Conservation (phyloP, 2,113 vertebrate species). For the Oryzias javanicus region DNA sequence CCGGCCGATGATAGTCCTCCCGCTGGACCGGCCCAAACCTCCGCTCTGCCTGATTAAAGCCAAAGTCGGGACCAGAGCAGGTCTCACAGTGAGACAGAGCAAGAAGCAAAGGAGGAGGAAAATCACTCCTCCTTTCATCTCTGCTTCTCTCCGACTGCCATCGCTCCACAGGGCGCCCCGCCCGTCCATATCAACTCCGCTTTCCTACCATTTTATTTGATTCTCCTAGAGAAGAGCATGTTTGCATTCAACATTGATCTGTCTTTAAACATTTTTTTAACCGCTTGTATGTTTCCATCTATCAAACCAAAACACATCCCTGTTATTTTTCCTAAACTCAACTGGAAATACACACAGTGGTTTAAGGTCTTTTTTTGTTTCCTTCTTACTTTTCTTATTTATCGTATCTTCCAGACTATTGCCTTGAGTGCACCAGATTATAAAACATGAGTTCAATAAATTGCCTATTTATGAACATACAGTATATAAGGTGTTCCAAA, state of each 20-base stretch:
- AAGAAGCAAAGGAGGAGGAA: slow-evolving; percentile 7
- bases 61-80: slow-evolving; percentile 31
- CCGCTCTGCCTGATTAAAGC: slow-evolving; percentile 60
- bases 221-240: slow-evolving; percentile 20
- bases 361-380: neutral
- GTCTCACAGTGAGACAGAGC: slow-evolving; percentile 11
- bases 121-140: slow-evolving; percentile 42
- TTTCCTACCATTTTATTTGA: slow-evolving; percentile 15
- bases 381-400: neutral
- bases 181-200: slow-evolving; percentile 38
- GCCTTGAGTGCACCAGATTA: too few relatives aligned
- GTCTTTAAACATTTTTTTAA: neutral
- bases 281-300: slow-evolving; percentile 2
- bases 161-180: slow-evolving; percentile 35
- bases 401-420: rapidly evolving
- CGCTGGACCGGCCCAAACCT: slow-evolving; percentile 37
- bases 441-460: too few relatives aligned
- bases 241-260: slow-evolving; percentile 2
- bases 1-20: slow-evolving; percentile 40
- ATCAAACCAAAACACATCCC: neutral
- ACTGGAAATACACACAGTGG: neutral
- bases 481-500: too few relatives aligned
- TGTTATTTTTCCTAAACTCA: neutral
- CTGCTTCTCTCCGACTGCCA: slow-evolving; percentile 26
- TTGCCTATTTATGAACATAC: too few relatives aligned